Percentiles rank a stretch among this genome's conserved stretches.
phyloP scores from a whole-genome alignment of 2,113 vertebrate genomes.

The Rissa tridactyla region DNA sequence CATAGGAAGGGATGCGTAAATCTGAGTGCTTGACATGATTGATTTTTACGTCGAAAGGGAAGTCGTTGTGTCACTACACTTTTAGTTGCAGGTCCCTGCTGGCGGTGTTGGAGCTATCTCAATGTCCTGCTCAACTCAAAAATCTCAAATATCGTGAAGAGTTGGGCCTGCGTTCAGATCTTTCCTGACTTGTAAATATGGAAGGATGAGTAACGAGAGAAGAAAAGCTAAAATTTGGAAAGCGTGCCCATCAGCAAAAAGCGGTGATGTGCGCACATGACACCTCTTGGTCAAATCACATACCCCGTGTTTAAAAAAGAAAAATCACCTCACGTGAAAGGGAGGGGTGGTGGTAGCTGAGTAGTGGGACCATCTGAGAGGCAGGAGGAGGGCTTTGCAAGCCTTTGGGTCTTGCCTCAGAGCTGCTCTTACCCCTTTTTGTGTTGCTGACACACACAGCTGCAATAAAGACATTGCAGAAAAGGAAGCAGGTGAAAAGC shows the following conservation, averaged over 20 bases:
- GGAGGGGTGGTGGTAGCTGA: neutral
- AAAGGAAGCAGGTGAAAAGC: neutral
- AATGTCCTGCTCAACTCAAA: neutral
- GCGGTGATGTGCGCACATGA: fast-evolving
- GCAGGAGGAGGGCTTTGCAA: neutral
- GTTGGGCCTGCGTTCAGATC: neutral
- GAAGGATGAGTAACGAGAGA: neutral
- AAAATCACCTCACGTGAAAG: neutral
- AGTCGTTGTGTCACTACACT: neutral
- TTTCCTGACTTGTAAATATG: neutral
- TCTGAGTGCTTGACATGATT: neutral
- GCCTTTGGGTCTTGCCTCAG: neutral
- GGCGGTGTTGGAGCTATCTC: neutral
- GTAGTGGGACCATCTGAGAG: neutral
- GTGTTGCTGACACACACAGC: neutral
- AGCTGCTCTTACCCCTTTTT: neutral
- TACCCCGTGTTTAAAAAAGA: neutral
- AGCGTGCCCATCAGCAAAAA: neutral
- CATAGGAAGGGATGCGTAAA: neutral
- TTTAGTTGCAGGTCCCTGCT: neutral
- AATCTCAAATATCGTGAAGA: neutral
- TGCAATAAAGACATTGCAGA: neutral
- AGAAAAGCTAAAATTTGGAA: neutral
- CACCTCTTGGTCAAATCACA: neutral
- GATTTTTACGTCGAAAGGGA: neutral